Conservation (phyloP, 2,113 vertebrate genomes). For the Tetrax tetrax region DNA sequence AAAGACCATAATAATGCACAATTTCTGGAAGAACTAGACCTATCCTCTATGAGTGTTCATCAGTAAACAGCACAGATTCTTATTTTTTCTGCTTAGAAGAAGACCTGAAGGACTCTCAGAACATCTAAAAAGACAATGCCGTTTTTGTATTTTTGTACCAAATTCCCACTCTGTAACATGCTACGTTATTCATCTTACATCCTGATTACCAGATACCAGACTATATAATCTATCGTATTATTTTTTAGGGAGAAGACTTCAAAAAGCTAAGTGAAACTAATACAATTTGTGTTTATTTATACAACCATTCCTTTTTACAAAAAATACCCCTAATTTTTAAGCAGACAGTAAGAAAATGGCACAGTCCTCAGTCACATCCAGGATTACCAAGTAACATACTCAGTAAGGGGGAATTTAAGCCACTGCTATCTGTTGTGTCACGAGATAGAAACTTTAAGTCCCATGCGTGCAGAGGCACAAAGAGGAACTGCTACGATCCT, state of each 20-base stretch:
- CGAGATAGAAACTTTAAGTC: neutral
- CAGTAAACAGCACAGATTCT: neutral
- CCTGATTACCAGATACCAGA: neutral
- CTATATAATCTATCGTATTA: neutral
- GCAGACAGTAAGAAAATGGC: neutral
- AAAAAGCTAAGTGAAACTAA: neutral
- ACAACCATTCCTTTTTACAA: neutral
- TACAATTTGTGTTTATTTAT: neutral
- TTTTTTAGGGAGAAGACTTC: neutral
- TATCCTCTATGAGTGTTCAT: slow-evolving; percentile 25
- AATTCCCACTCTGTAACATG: neutral
- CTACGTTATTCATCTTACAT: neutral
- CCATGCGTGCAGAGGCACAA: neutral
- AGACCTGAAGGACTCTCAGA: neutral
- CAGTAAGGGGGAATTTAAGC: neutral
- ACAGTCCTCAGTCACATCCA: neutral
- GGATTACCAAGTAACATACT: neutral
- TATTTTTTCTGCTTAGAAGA: slow-evolving; percentile 22
- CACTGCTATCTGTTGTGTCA: neutral
- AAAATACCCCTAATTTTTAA: neutral
- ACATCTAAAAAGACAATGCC: slow-evolving; percentile 1
- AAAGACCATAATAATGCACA: slow-evolving; percentile 14
- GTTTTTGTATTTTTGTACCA: slow-evolving; percentile 13
- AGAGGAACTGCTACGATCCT: neutral
- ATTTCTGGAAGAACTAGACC: slow-evolving; percentile 34